These are phyloP conservation scores for Planiliza haematocheilus DNA, from an alignment of 2,113 vertebrate species.

Conservation along the genomic window DNA sequence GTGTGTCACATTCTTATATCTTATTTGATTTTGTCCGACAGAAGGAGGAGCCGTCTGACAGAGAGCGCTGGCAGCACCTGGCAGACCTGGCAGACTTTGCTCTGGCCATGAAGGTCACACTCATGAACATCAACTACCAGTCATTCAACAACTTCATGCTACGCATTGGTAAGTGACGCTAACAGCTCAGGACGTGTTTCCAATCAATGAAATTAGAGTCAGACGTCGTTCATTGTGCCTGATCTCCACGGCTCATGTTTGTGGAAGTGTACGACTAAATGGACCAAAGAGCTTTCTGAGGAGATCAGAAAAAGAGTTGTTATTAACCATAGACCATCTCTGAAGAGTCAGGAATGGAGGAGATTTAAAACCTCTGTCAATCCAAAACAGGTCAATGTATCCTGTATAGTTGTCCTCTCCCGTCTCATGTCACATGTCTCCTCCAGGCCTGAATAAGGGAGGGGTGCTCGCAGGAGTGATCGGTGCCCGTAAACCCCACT, in stretches of 20 bases:
- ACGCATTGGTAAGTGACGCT: conserved; percentile 90
- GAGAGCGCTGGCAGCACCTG: conserved; percentile 96
- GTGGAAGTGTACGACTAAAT: no score
- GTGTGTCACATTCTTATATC: no score
- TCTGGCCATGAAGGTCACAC: conserved; percentile 95
- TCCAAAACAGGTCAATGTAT: no score
- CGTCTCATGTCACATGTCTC: conserved; percentile 10
- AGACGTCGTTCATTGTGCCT: no score
- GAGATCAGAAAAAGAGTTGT: no score
- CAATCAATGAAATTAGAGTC: no score
- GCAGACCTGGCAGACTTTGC: conserved; percentile 96
- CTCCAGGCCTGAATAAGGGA: conserved; percentile 93
- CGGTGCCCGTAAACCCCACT: conserved; percentile 95
- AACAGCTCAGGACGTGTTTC: neutral
- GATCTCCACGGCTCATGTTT: no score
- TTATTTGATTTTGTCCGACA: conserved; percentile 32
- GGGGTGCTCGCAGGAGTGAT: conserved; percentile 94
- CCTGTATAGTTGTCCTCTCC: neutral
- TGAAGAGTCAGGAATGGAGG: no score
- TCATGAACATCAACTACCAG: conserved; percentile 99
- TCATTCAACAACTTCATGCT: conserved; percentile 99
- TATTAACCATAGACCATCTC: no score
- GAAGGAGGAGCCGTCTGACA: conserved; percentile 89
- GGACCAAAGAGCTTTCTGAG: no score
- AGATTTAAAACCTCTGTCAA: no score